A percentile compares a stretch with the other conserved stretches of the same genome.
phyloP scores from a whole-genome alignment of 2,888 invertebrate genomes.

The Carabus problematicus region DNA sequence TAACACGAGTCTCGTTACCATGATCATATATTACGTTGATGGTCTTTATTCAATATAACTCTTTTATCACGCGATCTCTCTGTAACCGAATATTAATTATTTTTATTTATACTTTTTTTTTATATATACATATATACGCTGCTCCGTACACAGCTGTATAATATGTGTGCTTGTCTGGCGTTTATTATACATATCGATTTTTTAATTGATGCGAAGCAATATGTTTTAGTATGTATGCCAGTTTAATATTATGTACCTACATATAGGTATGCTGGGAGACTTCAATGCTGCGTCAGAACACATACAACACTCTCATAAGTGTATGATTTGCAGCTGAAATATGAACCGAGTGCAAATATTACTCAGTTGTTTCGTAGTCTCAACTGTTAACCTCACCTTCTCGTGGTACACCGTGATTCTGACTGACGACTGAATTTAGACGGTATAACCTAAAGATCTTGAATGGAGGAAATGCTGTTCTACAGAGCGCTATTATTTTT shows the following conservation, averaged over 20 bases:
- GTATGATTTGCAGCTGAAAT: no score
- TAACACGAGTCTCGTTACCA: conserved; percentile 54
- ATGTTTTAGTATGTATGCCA: conserved; percentile 10
- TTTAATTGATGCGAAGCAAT: conserved; percentile 22
- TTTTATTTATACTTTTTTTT: conserved; percentile 37
- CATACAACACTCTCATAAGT: no score
- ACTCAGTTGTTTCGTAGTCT: no score
- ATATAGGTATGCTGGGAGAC: background rate
- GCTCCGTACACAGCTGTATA: conserved; percentile 30
- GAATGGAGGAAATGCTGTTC: no score
- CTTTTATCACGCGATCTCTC: conserved; percentile 49
- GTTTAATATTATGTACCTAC: conserved; percentile 1
- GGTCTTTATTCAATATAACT: conserved; percentile 49
- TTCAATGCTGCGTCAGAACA: no score
- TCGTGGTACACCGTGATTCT: no score
- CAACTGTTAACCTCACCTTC: no score
- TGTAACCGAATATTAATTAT: conserved; percentile 46
- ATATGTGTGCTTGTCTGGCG: conserved; percentile 28
- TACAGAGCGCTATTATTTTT: no score
- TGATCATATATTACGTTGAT: conserved; percentile 55
- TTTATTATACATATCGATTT: conserved; percentile 22
- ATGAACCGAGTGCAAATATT: no score
- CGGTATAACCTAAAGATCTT: no score
- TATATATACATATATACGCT: background rate
- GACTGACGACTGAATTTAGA: no score